Base-by-base conservation (phyloP, 2,113 vertebrate species). In the Oriolus oriolus region DNA sequence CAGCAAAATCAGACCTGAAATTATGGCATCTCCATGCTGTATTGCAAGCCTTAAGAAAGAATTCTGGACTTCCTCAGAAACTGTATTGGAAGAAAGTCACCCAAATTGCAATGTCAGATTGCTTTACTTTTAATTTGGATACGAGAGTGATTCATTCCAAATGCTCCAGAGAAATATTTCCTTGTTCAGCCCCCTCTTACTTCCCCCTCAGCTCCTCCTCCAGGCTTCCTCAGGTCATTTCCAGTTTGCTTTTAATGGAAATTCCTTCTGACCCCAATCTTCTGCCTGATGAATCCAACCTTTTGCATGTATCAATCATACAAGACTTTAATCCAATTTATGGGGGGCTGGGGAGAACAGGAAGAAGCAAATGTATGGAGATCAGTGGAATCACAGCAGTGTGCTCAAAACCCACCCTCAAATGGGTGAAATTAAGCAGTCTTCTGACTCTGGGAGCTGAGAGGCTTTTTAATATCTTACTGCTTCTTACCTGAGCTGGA, bases 211-310 rank as follows among this genome's bases (percentile, higher is more conserved):
- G 30, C 75, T 91, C 59, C 65, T 93, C 35, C 45, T 91, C 42
- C 68, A 69, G 37, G 53, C 84, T 84, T 95, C n/a, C 49, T 82
- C 54, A 87, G 33, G 70, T 94, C 84, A 81, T 73, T 95, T 90
- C 30, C 56, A 81, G 23, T 92, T 95, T 89, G 31, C 52, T 94
- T 74, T 70, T 93, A 96, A 92, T 92, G 84, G 64, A 94, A 94
- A 93, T 94, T 95, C 88, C 95, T 96, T 76, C 92, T 93, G 85
- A 89, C 44, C 64, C 64, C 31, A 64, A 44, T 90, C 56, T 95
- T 56, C 14, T 90, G 33, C 73, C 76, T 87, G 85, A 84, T 75
- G 77, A 94, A 70, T 93, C 60, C 64, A 90, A 68, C n/a, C 33
- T 80, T 80, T 78, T 61, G 42, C 54, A 52, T 77, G 30, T 89